Evolutionary conservation across 2,888 invertebrate genomes (phyloP), one percentile per base, ranked within the genome.

Genomic region (Drosophila hamatofila): DNA sequence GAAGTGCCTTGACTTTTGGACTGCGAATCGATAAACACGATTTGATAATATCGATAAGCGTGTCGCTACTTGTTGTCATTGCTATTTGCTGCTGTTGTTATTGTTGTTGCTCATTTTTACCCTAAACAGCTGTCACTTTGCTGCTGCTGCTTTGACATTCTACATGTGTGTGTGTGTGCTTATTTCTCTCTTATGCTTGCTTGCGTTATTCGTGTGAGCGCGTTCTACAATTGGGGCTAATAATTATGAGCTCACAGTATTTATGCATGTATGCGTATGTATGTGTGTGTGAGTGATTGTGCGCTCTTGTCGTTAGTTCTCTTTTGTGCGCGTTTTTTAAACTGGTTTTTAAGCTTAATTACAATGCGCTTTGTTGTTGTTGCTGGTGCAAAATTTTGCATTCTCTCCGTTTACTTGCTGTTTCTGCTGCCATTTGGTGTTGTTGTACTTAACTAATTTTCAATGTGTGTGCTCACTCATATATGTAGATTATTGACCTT

Each of bases 281-380:
- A 61, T 58, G 54, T 46, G 56, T 59, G 25, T 48, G 33, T 64
- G 41, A 49, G 49, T 51, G 58, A 41, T 44, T 71, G 59, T 61
- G 46, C 44, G 72, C 49, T 63, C 48, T 72, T 18, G 35, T 30
- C 59, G 54, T 39, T 42, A 46, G 60, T 67, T 78, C 78, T 80
- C 78, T 70, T 67, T 69, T 74, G 59, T 75, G 65, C 60, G 70
- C 63, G 42, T 81, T 73, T 77, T 69, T 59, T 27, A 89, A 86
- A 86, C 86, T 83, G 89, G 86, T 86, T 86, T 89, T 69, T 48
- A 72, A 75, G 75, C 75, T 88, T 89, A 88, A 89, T 89, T 88
- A 83, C 86, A 84, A 68, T 88, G 88, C 88, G 83, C 72, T 83
- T 81, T 81, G 68, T 49, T 72, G 42, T 58, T 80, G 64, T 61